Percentiles rank a stretch among this genome's conserved stretches.
Evolutionary conservation across 2,888 invertebrate genomes (phyloP).

Genomic region (Ptychoptera albimana): DNA sequence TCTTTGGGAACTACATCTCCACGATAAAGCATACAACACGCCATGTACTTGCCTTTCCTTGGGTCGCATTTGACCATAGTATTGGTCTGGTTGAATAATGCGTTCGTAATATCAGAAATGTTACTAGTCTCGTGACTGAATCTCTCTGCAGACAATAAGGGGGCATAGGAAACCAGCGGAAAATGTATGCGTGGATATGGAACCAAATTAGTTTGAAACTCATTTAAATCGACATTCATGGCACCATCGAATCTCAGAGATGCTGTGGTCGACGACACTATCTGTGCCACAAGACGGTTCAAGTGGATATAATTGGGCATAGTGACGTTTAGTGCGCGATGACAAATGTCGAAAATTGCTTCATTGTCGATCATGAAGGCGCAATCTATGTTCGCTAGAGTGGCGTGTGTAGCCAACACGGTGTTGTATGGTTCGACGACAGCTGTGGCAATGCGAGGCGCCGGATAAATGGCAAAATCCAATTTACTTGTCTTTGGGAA

Average conservation of each 20-base stretch:
- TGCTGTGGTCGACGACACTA: constrained; percentile 76
- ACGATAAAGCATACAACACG: constrained; percentile 57
- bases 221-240: constrained; percentile 75
- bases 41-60: constrained; percentile 50
- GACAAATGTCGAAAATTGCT: constrained; percentile 88
- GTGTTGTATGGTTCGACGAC: constrained; percentile 93
- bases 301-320: constrained; percentile 72
- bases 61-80: constrained; percentile 88
- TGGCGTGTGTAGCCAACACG: constrained; percentile 78
- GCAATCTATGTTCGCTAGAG: constrained; percentile 73
- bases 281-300: constrained; percentile 70
- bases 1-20: constrained; percentile 62
- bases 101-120: too few relatives aligned
- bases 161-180: too few relatives aligned
- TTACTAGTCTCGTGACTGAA: too few relatives aligned
- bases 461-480: constrained; percentile 82
- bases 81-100: constrained; percentile 76
- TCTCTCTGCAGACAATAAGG: too few relatives aligned
- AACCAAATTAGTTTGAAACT: constrained; percentile 57
- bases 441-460: constrained; percentile 79
- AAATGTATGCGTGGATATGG: constrained; percentile 8
- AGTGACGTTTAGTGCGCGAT: constrained; percentile 66
- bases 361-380: constrained; percentile 93
- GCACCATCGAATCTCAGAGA: constrained; percentile 78
- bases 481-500: constrained; percentile 79